A percentile compares a stretch with the other conserved stretches of the same genome.
These are phyloP conservation scores for Lepilemur ruficaudatus DNA, from an alignment of 2,797 vertebrate species.

Conservation along the genomic window DNA sequence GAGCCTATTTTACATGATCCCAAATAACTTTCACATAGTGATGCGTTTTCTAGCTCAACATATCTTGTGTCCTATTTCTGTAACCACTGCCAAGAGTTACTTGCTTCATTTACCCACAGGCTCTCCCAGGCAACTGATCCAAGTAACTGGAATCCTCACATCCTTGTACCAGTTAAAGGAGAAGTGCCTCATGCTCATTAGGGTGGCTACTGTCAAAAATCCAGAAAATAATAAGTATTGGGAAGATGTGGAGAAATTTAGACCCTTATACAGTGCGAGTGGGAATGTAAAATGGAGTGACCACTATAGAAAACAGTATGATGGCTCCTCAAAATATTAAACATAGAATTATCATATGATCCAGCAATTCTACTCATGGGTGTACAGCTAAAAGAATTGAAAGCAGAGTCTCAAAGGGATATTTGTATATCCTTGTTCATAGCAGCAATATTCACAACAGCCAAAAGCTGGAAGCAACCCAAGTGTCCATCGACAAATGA, in stretches of 20 bases:
- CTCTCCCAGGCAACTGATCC: not conserved
- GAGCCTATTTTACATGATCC: not conserved
- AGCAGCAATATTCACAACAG: not conserved
- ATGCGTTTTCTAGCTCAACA: not conserved
- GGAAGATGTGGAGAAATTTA: not conserved
- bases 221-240: not conserved
- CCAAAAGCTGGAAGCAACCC: not conserved
- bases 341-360: not conserved
- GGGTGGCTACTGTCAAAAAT: not conserved
- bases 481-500: not conserved
- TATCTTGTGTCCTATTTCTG: not conserved
- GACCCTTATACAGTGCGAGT: not conserved
- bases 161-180: not conserved
- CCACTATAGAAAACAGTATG: not conserved
- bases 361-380: not conserved
- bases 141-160: not conserved
- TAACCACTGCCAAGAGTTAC: conserved; percentile 7
- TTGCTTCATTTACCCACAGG: not conserved
- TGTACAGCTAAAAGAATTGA: not conserved
- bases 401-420: not conserved
- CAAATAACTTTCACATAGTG: conserved; percentile 5
- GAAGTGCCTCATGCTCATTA: not conserved
- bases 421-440: not conserved
- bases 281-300: not conserved
- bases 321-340: not conserved